Conservation (phyloP, 2,888 invertebrate species). For the Hydrotaea cyrtoneurina region DNA sequence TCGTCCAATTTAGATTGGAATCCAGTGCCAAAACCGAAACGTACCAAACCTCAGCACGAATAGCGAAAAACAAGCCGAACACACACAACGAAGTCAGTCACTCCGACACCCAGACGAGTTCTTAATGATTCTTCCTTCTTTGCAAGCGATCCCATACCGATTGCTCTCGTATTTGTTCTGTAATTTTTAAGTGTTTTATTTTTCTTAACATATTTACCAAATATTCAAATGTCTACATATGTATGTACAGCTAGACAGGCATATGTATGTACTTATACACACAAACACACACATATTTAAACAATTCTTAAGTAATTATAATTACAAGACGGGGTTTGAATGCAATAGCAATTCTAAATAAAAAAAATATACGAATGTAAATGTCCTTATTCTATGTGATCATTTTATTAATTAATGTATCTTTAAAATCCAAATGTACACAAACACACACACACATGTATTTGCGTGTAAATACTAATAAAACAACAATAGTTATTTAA, state of each 20-base stretch:
- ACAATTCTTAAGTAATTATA: no score
- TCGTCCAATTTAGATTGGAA: slow-evolving; percentile 80
- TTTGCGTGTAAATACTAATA: background rate
- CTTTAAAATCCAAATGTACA: background rate
- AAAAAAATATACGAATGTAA: background rate
- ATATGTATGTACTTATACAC: background rate
- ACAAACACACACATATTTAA: background rate
- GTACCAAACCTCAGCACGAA: slow-evolving; percentile 72
- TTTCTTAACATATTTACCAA: slow-evolving; percentile 49
- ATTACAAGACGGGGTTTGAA: slow-evolving; percentile 44
- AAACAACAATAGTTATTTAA: background rate
- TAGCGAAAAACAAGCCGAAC: slow-evolving; percentile 48
- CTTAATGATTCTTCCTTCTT: background rate
- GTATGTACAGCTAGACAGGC: background rate
- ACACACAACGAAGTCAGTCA: background rate
- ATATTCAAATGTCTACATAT: slow-evolving; percentile 34
- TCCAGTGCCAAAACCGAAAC: slow-evolving; percentile 80
- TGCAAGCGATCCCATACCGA: background rate
- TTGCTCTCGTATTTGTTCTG: background rate
- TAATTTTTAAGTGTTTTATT: slow-evolving; percentile 11
- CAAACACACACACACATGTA: background rate
- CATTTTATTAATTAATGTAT: slow-evolving; percentile 32
- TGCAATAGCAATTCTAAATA: slow-evolving; percentile 56
- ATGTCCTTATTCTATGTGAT: slow-evolving; percentile 56
- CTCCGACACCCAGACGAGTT: background rate